Evolutionary conservation across 2,113 vertebrate species (phyloP).

Genomic region (Rhinoderma darwinii): DNA sequence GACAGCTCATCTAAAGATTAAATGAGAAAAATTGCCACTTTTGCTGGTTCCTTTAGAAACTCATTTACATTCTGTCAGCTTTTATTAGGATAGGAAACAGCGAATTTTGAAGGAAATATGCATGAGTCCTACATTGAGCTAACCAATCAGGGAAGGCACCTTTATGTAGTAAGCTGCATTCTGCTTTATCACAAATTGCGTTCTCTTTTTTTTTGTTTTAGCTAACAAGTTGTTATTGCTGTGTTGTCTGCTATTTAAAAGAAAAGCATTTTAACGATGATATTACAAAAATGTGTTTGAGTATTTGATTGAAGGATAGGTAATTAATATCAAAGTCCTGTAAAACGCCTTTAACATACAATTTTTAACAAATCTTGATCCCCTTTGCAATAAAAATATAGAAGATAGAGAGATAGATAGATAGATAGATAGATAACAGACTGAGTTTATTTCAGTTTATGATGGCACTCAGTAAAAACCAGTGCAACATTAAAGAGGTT

Average conservation of each 20-base stretch:
- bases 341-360: too few relatives aligned
- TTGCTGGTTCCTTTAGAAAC: constrained; percentile 89
- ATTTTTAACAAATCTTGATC: too few relatives aligned
- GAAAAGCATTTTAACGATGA: not conserved
- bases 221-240: too few relatives aligned
- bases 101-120: constrained; percentile 74
- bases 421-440: not conserved
- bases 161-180: constrained; percentile 62
- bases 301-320: too few relatives aligned
- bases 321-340: too few relatives aligned
- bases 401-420: too few relatives aligned
- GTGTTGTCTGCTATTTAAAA: too few relatives aligned
- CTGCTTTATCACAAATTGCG: not conserved
- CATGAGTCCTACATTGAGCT: constrained; percentile 69
- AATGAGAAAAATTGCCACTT: constrained; percentile 95
- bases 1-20: constrained; percentile 89
- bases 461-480: too few relatives aligned
- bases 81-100: constrained; percentile 81
- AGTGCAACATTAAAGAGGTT: too few relatives aligned
- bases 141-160: constrained; percentile 72
- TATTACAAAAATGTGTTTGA: not conserved
- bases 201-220: not conserved
- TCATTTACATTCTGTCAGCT: constrained; percentile 98
- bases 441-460: too few relatives aligned
- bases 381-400: too few relatives aligned